These are phyloP conservation scores for Oryzias celebensis DNA, from an alignment of 2,113 vertebrate species.

Conservation along the genomic window DNA sequence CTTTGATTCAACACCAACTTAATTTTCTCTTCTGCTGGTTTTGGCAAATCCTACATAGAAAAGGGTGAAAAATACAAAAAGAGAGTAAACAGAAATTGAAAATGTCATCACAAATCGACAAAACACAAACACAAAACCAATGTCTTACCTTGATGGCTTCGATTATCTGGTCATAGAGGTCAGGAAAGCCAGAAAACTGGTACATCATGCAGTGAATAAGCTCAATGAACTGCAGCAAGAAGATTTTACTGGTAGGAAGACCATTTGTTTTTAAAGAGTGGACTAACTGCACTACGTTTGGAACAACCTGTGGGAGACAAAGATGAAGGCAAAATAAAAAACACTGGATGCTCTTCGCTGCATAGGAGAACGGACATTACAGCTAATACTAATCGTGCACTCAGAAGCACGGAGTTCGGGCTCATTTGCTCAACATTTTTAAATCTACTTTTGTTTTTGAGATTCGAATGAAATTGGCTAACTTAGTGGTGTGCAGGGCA, in stretches of 20 bases:
- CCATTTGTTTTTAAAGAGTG: constrained; percentile 86
- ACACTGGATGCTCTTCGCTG: background rate
- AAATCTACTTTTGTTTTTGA: constrained; percentile 26
- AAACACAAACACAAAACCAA: background rate
- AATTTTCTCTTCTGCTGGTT: constrained; percentile 93
- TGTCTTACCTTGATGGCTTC: constrained; percentile 90
- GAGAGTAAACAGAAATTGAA: background rate
- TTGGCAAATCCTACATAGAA: constrained; percentile 84
- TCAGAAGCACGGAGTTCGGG: constrained; percentile 19
- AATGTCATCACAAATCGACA: background rate
- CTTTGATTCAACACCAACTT: constrained; percentile 94
- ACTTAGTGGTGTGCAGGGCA: constrained; percentile 39
- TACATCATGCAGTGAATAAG: constrained; percentile 98
- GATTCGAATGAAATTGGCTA: constrained; percentile 41
- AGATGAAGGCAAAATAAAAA: constrained; percentile 2
- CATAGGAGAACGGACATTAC: background rate
- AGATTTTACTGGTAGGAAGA: constrained; percentile 85
- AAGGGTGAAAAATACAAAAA: background rate
- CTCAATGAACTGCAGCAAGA: constrained; percentile 89
- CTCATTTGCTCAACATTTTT: constrained; percentile 43
- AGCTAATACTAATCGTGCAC: constrained; percentile 15
- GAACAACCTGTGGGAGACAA: constrained; percentile 81
- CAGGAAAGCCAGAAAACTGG: constrained; percentile 98
- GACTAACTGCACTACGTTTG: constrained; percentile 86
- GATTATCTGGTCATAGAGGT: constrained; percentile 94